Evolutionary conservation across 2,113 vertebrate species (phyloP).

Genomic region (Phasianus colchicus): DNA sequence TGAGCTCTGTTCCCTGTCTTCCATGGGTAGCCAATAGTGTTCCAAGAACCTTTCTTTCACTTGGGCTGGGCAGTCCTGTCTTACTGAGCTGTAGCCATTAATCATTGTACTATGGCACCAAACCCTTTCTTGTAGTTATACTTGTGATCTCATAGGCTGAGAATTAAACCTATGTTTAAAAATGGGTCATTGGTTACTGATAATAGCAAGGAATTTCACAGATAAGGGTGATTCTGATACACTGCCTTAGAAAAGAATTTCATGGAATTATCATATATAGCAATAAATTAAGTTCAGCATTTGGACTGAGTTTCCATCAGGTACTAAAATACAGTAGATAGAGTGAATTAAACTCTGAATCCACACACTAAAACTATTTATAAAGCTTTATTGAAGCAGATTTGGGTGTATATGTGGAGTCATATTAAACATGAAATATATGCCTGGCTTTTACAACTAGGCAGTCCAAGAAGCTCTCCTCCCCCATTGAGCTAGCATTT

Average conservation of each 20-base stretch:
- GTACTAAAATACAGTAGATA: constrained; percentile 17
- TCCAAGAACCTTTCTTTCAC: not conserved
- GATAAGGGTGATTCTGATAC: not conserved
- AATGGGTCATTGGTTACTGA: not conserved
- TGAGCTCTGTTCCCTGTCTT: not conserved
- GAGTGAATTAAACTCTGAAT: constrained; percentile 49
- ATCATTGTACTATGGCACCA: not conserved
- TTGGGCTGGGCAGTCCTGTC: not conserved
- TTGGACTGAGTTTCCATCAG: constrained; percentile 8
- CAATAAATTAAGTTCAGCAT: not conserved
- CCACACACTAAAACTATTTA: constrained; percentile 43
- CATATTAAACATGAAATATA: not conserved
- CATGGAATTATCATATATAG: not conserved
- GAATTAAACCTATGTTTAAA: not conserved
- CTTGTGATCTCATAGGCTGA: not conserved
- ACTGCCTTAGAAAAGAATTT: not conserved
- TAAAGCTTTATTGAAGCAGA: constrained; percentile 52
- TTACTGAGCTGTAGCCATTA: not conserved
- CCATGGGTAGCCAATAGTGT: not conserved
- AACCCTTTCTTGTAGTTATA: not conserved
- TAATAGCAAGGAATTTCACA: not conserved
- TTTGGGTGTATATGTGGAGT: not conserved
- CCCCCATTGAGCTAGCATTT: not conserved
- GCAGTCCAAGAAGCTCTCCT: not conserved
- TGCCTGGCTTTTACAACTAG: not conserved